phyloP scores from a whole-genome alignment of 1,140 invertebrate genomes.

The Drosophila micromelanica region DNA sequence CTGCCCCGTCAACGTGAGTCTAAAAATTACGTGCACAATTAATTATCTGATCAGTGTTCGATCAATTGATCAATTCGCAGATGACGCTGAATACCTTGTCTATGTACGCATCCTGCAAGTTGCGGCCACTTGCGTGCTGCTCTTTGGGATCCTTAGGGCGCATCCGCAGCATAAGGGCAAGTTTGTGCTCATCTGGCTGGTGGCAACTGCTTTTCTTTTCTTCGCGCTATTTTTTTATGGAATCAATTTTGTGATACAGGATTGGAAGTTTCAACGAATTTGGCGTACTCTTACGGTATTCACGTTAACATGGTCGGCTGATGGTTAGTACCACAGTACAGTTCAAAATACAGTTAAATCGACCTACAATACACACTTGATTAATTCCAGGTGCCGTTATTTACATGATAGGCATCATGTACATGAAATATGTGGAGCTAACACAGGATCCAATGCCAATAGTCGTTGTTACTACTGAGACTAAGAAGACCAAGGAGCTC shows the following conservation, averaged over 20 bases:
- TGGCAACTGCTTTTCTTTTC: not conserved
- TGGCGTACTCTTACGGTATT: too few relatives aligned
- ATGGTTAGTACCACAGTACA: not conserved
- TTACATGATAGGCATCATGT: constrained; percentile 1
- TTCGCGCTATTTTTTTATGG: not conserved
- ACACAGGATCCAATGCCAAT: not conserved
- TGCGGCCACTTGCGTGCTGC: not conserved
- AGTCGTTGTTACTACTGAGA: too few relatives aligned
- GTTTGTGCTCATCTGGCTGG: constrained; percentile 21
- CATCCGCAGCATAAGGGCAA: constrained; percentile 14
- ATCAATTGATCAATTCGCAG: too few relatives aligned
- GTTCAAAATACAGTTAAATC: not conserved
- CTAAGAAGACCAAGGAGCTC: not conserved
- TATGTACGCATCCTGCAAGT: not conserved
- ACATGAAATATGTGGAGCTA: not conserved
- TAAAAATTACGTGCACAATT: too few relatives aligned
- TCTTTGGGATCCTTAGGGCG: constrained; percentile 12
- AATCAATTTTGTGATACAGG: too few relatives aligned
- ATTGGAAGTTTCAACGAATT: too few relatives aligned
- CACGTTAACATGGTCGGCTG: not conserved
- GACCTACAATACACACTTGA: not conserved
- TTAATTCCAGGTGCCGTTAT: not conserved
- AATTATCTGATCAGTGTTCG: too few relatives aligned
- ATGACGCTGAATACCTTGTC: too few relatives aligned
- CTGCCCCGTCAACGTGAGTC: too few relatives aligned